These are phyloP conservation scores for Capreolus pygargus DNA, from an alignment of 2,113 vertebrate species.

Conservation along the genomic window DNA sequence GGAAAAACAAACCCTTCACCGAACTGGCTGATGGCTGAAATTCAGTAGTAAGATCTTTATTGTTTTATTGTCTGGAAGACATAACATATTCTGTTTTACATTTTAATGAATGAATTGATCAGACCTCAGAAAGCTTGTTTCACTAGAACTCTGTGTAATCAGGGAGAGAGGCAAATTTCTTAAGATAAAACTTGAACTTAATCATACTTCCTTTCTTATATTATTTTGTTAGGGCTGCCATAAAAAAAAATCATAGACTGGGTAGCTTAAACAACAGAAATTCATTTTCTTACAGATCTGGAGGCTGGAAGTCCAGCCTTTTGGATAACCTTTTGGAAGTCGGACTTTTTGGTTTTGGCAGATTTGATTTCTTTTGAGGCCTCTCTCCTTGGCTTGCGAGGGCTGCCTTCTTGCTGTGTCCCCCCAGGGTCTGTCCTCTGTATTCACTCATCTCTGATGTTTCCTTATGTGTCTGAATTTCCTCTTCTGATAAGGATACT, in stretches of 20 bases:
- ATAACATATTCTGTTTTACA: not conserved
- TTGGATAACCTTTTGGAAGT: too few relatives aligned
- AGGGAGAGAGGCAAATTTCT: not conserved
- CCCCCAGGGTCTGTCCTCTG: not conserved
- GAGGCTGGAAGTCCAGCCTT: not conserved
- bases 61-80: not conserved
- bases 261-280: not conserved
- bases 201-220: not conserved
- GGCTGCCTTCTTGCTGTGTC: not conserved
- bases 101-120: not conserved
- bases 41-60: not conserved
- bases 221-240: not conserved
- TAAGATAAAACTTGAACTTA: not conserved
- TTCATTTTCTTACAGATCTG: not conserved
- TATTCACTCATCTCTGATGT: rapidly evolving
- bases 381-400: not conserved
- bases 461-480: not conserved
- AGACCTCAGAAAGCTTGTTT: not conserved
- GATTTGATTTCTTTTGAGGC: not conserved
- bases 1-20: not conserved
- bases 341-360: not conserved
- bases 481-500: not conserved
- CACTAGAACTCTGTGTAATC: not conserved
- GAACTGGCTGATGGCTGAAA: not conserved
- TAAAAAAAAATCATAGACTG: not conserved